Evolutionary conservation across 2,113 vertebrate species (phyloP), one percentile per base, ranked within the genome.

Genomic region (Ondatra zibethicus): DNA sequence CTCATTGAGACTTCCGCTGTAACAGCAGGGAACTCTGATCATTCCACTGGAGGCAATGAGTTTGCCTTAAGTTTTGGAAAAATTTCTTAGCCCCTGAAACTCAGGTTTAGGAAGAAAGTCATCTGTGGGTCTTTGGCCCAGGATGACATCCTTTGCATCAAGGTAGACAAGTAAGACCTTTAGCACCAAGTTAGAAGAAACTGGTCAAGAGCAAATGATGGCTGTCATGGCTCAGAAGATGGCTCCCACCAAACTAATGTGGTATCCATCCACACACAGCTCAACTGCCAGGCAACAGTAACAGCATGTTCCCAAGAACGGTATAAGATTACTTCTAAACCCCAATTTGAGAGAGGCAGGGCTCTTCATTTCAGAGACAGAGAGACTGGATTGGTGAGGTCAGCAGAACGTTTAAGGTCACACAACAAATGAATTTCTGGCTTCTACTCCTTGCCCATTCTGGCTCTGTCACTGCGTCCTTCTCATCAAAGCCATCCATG

Each of bases 401-500:
- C 21, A 85, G 88, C 36, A 63, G 9, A 39, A 65, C n/a, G 8
- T 21, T 27, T 33, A 72, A n/a, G 50, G 36, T 91, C 68, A 42
- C 68, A 63, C 23, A 33, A 42, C 36, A 21, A 29, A 47, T 39
- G 29, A 16, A 2, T 5, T 4, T 33, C 66, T 77, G 50, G 7
- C n/a, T 8, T 17, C 23, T 61, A 27, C 23, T 27, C 25, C 13
- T 42, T 84, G 6, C 25, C 10, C 23, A 16, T 52, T 42, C 78
- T 96, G 96, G 96, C 93, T 93, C 97, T 96, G 97, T 96, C 94
- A 95, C 91, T 96, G 96, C 97, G 93, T 89, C 23, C 68, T 27
- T 29, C 58, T 19, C 9, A 42, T 45, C 45, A 85, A n/a, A 52
- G 12, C 33, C 13, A 47, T 14, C 29, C 42, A 9, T 6, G 9